A percentile compares a stretch with the other conserved stretches of the same genome.
These are phyloP conservation scores for Charadrius vociferus DNA, from an alignment of 2,113 vertebrate genomes.

Conservation along the genomic window DNA sequence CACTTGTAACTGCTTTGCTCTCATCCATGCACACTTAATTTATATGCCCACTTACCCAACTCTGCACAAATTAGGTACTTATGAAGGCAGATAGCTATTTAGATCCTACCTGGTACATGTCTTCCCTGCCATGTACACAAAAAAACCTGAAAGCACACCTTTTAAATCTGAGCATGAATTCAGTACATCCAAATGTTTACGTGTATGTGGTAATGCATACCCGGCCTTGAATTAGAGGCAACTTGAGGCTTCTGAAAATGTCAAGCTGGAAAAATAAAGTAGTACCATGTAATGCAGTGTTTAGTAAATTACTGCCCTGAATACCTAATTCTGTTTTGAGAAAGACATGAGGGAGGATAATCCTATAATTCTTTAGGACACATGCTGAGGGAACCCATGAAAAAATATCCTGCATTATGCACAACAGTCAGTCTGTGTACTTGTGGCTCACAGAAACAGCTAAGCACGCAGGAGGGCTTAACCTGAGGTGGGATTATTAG, in stretches of 20 bases:
- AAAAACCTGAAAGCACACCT: not conserved
- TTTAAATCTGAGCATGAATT: not conserved
- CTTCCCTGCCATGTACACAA: not conserved
- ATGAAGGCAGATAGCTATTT: not conserved
- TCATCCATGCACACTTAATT: not conserved
- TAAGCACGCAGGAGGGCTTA: not conserved
- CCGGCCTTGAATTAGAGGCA: not conserved
- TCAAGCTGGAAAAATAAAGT: not conserved
- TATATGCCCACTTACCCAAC: not conserved
- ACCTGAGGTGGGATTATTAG: slow-evolving; percentile 11
- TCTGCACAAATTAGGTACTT: not conserved
- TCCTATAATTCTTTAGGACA: slow-evolving; percentile 36
- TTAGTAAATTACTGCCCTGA: slow-evolving; percentile 38
- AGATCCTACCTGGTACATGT: not conserved
- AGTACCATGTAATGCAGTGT: not conserved
- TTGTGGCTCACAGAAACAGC: not conserved
- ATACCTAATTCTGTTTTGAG: slow-evolving; percentile 32
- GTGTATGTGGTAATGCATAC: not conserved
- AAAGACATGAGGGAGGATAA: slow-evolving; percentile 44
- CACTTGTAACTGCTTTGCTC: not conserved
- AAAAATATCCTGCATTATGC: not conserved
- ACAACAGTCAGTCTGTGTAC: not conserved
- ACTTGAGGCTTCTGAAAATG: not conserved
- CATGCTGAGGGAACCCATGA: not conserved
- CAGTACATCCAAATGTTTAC: not conserved